These are phyloP conservation scores for Dromiciops gliroides DNA, from an alignment of 2,113 vertebrate species.

Conservation along the genomic window DNA sequence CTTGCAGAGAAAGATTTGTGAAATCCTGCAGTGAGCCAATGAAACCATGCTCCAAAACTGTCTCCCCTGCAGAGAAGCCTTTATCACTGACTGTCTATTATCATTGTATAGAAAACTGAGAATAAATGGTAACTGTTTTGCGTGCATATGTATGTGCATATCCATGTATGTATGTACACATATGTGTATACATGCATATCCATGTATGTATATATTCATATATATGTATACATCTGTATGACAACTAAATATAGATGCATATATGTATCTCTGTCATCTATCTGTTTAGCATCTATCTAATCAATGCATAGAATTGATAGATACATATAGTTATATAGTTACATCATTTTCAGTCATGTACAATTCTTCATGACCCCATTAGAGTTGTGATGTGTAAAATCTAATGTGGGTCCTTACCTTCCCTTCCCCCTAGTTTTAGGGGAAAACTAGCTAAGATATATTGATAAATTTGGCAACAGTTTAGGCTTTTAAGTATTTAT, in stretches of 20 bases:
- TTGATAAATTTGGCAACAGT: no score
- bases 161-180: background rate
- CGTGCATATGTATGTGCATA: no score
- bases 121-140: constrained; percentile 54
- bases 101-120: constrained; percentile 37
- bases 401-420: no score
- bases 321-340: no score
- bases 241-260: no score
- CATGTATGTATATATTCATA: constrained; percentile 12
- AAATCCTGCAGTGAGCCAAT: constrained; percentile 74
- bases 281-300: no score
- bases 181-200: background rate
- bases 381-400: no score
- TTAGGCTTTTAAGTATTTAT: no score
- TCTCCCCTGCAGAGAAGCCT: constrained; percentile 72
- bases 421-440: no score
- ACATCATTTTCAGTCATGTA: background rate
- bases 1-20: constrained; percentile 74
- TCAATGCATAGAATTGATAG: no score
- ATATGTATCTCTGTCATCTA: no score
- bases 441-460: no score
- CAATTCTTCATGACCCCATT: background rate
- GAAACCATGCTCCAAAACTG: constrained; percentile 70
- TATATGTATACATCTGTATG: constrained; percentile 37
- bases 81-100: constrained; percentile 62